phyloP scores from a whole-genome alignment of 2,888 invertebrate genomes.

The Lamellibrachia satsuma region DNA sequence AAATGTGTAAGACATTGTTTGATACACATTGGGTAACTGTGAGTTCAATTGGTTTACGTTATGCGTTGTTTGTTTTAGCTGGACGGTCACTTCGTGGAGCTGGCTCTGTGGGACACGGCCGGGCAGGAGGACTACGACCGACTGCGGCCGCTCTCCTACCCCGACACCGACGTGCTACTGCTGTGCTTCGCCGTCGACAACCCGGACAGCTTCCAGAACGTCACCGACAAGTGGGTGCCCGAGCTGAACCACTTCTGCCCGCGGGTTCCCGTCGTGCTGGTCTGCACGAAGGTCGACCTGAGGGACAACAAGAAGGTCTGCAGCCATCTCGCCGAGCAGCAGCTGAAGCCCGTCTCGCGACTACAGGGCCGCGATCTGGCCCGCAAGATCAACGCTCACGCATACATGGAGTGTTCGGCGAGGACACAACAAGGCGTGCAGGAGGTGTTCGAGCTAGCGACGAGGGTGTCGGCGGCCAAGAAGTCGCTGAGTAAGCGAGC shows the following conservation, averaged over 20 bases:
- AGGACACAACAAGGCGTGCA: conserved; percentile 40
- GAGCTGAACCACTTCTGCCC: conserved; percentile 94
- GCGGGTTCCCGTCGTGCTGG: conserved; percentile 73
- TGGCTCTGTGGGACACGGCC: conserved; percentile 87
- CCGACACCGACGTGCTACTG: conserved; percentile 95
- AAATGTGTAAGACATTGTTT: neutral
- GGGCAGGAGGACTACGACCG: conserved; percentile 97
- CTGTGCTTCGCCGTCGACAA: conserved; percentile 99
- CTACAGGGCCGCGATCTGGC: conserved; percentile 34
- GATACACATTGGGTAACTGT: neutral
- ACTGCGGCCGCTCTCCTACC: conserved; percentile 89
- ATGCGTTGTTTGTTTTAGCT: neutral
- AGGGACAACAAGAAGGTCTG: conserved; percentile 21
- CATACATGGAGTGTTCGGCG: conserved; percentile 42
- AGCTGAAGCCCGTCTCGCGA: conserved; percentile 30
- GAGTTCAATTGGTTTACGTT: neutral
- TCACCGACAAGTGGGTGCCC: conserved; percentile 99
- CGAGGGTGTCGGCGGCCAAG: conserved; percentile 36
- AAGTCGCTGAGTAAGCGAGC: neutral
- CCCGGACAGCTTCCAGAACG: conserved; percentile 96
- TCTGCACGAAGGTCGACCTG: conserved; percentile 41
- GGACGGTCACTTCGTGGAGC: neutral
- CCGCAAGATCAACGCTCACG: conserved; percentile 33
- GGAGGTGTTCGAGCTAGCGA: conserved; percentile 41
- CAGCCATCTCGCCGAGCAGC: conserved; percentile 23